Evolutionary conservation across 2,113 vertebrate genomes (phyloP).

Genomic region (Aythya baeri): DNA sequence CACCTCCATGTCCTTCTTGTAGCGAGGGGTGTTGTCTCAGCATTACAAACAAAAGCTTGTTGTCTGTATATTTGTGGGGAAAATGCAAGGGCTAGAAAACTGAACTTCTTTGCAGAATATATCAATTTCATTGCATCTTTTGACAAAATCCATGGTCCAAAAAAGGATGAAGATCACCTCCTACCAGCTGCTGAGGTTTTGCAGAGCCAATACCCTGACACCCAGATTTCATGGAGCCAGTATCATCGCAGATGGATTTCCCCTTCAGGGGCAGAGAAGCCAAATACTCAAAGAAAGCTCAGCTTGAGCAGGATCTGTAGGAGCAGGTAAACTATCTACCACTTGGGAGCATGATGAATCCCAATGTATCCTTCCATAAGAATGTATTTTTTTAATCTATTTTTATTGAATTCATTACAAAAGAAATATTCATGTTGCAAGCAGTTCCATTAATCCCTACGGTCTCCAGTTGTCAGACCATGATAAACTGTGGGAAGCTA

Average conservation of each 20-base stretch:
- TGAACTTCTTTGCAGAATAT: neutral
- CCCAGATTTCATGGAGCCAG: too few relatives aligned
- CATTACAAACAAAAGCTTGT: neutral
- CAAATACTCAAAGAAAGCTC: neutral
- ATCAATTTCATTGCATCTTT: neutral
- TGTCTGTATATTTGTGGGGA: neutral
- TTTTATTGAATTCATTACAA: neutral
- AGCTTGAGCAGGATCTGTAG: neutral
- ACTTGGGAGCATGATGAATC: neutral
- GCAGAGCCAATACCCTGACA: neutral
- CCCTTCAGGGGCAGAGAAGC: neutral
- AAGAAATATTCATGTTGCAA: neutral
- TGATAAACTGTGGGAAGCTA: neutral
- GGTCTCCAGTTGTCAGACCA: neutral
- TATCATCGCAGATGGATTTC: neutral
- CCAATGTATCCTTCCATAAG: neutral
- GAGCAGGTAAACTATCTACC: neutral
- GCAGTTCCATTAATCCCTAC: neutral
- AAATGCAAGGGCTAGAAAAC: neutral
- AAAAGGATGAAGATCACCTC: neutral
- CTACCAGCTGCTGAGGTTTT: neutral
- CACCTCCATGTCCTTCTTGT: too few relatives aligned
- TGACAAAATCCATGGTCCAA: neutral
- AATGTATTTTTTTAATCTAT: neutral
- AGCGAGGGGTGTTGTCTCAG: neutral